A percentile compares a stretch with the other conserved stretches of the same genome.
These are phyloP conservation scores for Lithobates sylvaticus DNA, from an alignment of 2,797 vertebrate species.

Conservation along the genomic window DNA sequence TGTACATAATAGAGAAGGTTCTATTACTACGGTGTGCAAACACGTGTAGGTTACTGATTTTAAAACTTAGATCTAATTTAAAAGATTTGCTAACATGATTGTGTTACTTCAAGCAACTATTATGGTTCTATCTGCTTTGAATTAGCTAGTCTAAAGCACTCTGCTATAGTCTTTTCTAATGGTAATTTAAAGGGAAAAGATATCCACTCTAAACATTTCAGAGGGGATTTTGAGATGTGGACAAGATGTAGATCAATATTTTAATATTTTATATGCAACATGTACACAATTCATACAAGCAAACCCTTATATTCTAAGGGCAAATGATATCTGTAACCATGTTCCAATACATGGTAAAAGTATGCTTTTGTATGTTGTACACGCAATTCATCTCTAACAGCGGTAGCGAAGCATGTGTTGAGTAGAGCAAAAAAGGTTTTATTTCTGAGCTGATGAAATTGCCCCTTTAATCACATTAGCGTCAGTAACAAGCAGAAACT, in stretches of 20 bases:
- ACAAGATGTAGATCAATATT: background rate
- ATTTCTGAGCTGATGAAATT: constrained; percentile 62
- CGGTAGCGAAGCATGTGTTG: constrained; percentile 41
- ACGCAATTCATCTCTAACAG: constrained; percentile 25
- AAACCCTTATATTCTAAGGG: background rate
- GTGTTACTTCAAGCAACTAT: too few species aligned
- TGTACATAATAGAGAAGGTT: too few species aligned
- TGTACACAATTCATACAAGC: too few species aligned
- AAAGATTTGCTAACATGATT: too few species aligned
- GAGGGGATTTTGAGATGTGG: background rate
- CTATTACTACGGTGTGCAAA: too few species aligned
- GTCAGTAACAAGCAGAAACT: constrained; percentile 55
- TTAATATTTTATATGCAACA: background rate
- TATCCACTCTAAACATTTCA: background rate
- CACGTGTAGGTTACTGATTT: too few species aligned
- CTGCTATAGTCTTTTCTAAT: background rate
- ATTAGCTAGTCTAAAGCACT: background rate
- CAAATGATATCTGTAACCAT: background rate
- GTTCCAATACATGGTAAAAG: constrained; percentile 14
- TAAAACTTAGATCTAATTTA: too few species aligned
- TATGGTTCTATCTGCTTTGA: too few species aligned
- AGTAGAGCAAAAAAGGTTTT: constrained; percentile 56
- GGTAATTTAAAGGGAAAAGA: background rate
- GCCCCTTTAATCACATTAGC: constrained; percentile 62
- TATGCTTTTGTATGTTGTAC: constrained; percentile 38